Percentiles rank a stretch among this genome's conserved stretches.
Conservation (phyloP, 2,888 invertebrate species). For the Amphimallon solstitiale region DNA sequence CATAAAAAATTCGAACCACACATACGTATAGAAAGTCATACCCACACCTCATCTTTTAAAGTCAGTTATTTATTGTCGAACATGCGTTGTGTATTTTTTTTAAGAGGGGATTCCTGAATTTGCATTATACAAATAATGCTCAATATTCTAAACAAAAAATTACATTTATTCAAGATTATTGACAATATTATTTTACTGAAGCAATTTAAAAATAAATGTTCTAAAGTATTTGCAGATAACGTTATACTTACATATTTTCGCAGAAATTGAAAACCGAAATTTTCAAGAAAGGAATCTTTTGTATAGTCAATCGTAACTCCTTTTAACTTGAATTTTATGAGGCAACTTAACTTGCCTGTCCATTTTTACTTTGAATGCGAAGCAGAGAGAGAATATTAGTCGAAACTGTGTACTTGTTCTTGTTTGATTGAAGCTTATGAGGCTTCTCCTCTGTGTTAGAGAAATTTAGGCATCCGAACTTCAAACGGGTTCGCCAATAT, state of each 20-base stretch:
- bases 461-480: slow-evolving; percentile 37
- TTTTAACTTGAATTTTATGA: slow-evolving; percentile 6
- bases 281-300: not conserved
- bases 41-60: no score
- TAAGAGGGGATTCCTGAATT: no score
- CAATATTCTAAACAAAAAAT: no score
- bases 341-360: slow-evolving; percentile 10
- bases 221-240: no score
- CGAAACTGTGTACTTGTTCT: slow-evolving; percentile 30
- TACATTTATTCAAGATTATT: no score
- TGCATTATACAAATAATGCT: no score
- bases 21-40: no score
- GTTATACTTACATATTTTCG: not conserved
- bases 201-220: no score
- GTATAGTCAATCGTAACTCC: slow-evolving; percentile 14
- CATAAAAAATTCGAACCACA: no score
- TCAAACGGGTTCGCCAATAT: slow-evolving; percentile 37
- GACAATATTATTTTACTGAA: no score
- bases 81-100: no score
- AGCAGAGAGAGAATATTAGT: slow-evolving; percentile 24
- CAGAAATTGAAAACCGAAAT: not conserved
- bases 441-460: slow-evolving; percentile 32
- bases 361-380: slow-evolving; percentile 17
- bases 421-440: slow-evolving; percentile 36
- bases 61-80: no score